phyloP scores from a whole-genome alignment of 2,888 invertebrate genomes.

The Athetis lepigone region DNA sequence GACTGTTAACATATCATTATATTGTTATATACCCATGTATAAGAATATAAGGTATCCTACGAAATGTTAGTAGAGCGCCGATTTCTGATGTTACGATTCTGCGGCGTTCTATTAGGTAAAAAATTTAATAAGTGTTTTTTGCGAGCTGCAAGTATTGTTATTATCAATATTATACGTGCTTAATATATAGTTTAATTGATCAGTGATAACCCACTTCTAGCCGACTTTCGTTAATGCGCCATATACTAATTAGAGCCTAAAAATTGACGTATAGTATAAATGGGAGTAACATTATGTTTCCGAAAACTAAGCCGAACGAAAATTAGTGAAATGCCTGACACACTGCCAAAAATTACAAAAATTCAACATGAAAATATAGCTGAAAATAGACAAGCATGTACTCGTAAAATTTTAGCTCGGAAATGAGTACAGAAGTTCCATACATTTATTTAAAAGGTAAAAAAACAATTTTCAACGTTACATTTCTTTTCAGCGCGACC shows the following conservation, averaged over 20 bases:
- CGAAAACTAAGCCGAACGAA: constrained; percentile 13
- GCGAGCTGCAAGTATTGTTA: no score
- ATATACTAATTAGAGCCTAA: no score
- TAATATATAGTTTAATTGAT: no score
- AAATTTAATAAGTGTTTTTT: no score
- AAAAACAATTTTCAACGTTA: constrained; percentile 35
- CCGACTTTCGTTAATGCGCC: no score
- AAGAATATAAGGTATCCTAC: no score
- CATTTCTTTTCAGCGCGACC: constrained; percentile 30
- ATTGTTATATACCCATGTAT: background rate
- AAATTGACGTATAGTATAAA: no score
- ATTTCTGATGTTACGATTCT: no score
- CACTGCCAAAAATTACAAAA: constrained; percentile 27
- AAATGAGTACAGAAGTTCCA: constrained; percentile 37
- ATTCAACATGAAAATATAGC: constrained; percentile 12
- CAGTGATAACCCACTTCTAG: no score
- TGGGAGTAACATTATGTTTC: background rate
- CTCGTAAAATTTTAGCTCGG: constrained; percentile 15
- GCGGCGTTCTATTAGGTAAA: no score
- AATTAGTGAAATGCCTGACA: constrained; percentile 8
- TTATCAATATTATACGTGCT: no score
- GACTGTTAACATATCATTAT: constrained; percentile 6
- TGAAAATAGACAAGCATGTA: constrained; percentile 15
- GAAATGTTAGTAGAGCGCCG: no score
- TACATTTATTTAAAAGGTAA: constrained; percentile 41